These are phyloP conservation scores for Porites lutea DNA, from an alignment of 64 coral and sea anemone species.

Conservation along the genomic window DNA sequence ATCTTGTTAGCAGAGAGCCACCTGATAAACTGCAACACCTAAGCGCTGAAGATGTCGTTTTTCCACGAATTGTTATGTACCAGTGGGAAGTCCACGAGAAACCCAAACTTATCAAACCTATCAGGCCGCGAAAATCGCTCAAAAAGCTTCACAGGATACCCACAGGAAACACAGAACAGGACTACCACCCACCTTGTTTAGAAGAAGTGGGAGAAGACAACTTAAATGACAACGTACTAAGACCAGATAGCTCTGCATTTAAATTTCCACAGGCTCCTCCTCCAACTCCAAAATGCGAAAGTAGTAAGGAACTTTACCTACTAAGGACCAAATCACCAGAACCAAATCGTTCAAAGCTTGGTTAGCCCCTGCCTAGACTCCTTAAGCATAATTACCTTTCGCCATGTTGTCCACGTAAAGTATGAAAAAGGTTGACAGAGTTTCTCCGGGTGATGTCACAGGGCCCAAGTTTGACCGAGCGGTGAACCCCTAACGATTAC, in stretches of 20 bases:
- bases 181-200: not conserved
- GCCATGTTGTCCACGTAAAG: no score
- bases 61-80: constrained; percentile 10
- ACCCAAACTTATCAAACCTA: not conserved
- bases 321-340: not conserved
- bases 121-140: not conserved
- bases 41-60: not conserved
- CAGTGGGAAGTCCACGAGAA: constrained; percentile 28
- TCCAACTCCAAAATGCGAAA: not conserved
- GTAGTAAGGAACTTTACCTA: not conserved
- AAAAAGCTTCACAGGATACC: constrained; percentile 6
- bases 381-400: no score
- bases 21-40: not conserved
- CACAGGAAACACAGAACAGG: not conserved
- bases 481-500: no score
- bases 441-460: no score
- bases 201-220: not conserved
- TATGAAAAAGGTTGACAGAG: no score
- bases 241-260: not conserved
- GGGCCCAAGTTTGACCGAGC: no score
- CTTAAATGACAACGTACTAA: not conserved
- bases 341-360: no score
- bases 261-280: constrained; percentile 2
- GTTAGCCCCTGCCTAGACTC: no score
- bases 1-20: not conserved